Evolutionary conservation across 2,113 vertebrate genomes (phyloP).

Genomic region (Crotalus viridis): DNA sequence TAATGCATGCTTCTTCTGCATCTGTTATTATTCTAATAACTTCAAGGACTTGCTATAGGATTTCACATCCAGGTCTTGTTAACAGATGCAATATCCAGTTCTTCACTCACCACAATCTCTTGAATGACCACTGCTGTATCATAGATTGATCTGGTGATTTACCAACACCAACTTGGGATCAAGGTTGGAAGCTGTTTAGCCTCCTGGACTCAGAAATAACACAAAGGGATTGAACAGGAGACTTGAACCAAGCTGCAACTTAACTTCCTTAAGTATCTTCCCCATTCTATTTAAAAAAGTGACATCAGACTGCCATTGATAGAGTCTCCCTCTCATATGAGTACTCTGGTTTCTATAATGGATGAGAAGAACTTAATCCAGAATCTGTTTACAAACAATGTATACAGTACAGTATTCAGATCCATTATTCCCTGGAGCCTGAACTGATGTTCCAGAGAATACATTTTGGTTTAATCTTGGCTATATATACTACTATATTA

Average conservation of each 20-base stretch:
- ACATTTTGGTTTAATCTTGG: background rate
- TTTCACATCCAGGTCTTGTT: background rate
- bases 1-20: background rate
- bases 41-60: background rate
- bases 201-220: background rate
- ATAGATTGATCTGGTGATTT: background rate
- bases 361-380: background rate
- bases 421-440: background rate
- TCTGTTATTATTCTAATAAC: background rate
- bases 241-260: background rate
- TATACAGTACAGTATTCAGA: background rate
- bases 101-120: background rate
- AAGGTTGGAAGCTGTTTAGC: background rate
- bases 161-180: background rate
- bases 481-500: background rate
- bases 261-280: background rate
- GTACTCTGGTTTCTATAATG: background rate
- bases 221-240: background rate
- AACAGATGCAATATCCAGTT: background rate
- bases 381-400: background rate
- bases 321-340: background rate
- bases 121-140: background rate
- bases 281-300: background rate
- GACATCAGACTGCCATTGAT: background rate
- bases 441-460: background rate